Conservation (phyloP, 2,113 vertebrate genomes). For the Martes martes region DNA sequence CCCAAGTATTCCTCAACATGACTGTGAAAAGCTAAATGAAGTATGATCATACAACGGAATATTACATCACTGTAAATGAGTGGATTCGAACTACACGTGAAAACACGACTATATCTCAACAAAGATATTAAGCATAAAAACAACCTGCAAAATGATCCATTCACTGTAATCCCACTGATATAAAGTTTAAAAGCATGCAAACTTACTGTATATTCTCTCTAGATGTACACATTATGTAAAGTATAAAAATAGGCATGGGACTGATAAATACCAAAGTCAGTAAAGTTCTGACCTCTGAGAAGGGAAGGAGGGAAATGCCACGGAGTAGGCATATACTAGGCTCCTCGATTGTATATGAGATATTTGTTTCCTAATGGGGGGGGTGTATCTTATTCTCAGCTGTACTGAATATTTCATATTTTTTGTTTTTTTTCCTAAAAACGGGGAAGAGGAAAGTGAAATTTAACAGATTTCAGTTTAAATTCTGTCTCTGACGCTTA, state of each 20-base stretch:
- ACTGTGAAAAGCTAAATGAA: neutral
- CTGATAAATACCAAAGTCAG: neutral
- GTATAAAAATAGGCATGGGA: neutral
- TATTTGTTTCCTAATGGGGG: neutral
- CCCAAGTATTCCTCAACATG: neutral
- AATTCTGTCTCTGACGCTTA: neutral
- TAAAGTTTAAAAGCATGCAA: conserved; percentile 15
- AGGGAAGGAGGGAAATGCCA: neutral
- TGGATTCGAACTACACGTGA: neutral
- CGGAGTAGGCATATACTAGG: neutral
- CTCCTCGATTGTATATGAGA: neutral
- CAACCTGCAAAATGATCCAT: neutral
- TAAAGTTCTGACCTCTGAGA: neutral
- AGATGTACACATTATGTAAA: neutral
- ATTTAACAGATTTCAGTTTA: neutral
- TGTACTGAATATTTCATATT: neutral
- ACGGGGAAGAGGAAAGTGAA: neutral
- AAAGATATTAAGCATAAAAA: conserved; percentile 9
- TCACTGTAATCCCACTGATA: neutral
- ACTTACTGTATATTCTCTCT: neutral
- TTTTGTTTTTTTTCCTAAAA: neutral
- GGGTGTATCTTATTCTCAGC: neutral
- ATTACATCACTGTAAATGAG: neutral
- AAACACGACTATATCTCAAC: neutral
- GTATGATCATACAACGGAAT: neutral